Conservation (phyloP, 1,140 invertebrate genomes). For the Drosophila mayri region DNA sequence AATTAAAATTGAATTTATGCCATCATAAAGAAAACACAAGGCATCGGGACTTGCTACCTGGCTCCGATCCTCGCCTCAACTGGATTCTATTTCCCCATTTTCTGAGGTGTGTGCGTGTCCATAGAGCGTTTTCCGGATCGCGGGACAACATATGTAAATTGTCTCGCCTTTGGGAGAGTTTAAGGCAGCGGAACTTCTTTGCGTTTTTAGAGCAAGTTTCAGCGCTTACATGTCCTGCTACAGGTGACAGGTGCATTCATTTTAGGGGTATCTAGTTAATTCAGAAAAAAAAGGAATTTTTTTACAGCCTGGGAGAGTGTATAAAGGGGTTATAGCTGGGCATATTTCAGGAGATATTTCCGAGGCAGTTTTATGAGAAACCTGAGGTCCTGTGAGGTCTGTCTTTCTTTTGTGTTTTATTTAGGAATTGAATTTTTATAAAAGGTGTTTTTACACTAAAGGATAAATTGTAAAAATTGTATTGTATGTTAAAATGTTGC, state of each 20-base stretch:
- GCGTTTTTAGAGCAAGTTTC: slow-evolving; percentile 15
- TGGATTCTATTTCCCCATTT: background rate
- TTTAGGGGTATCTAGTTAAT: slow-evolving; percentile 6
- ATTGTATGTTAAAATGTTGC: too few species aligned
- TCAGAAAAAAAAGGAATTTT: background rate
- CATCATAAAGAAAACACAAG: slow-evolving; percentile 45
- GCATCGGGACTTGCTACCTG: slow-evolving; percentile 35
- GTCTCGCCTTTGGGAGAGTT: slow-evolving; percentile 47
- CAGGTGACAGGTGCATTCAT: slow-evolving; percentile 35
- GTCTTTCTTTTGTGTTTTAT: background rate
- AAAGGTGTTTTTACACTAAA: too few species aligned
- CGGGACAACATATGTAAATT: slow-evolving; percentile 62
- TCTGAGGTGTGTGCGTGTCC: slow-evolving; percentile 62
- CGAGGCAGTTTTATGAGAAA: background rate
- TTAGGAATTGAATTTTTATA: background rate
- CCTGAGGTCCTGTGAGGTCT: background rate
- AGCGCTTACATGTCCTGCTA: slow-evolving; percentile 14
- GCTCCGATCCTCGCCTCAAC: slow-evolving; percentile 3
- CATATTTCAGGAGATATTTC: background rate
- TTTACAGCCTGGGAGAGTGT: background rate
- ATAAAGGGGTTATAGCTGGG: background rate
- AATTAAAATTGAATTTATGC: slow-evolving; percentile 62
- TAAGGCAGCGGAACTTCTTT: slow-evolving; percentile 54
- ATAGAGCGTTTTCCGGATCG: slow-evolving; percentile 48
- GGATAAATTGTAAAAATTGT: too few species aligned